These are phyloP conservation scores for Thalassoma bifasciatum DNA, from an alignment of 2,113 vertebrate species.

Conservation along the genomic window DNA sequence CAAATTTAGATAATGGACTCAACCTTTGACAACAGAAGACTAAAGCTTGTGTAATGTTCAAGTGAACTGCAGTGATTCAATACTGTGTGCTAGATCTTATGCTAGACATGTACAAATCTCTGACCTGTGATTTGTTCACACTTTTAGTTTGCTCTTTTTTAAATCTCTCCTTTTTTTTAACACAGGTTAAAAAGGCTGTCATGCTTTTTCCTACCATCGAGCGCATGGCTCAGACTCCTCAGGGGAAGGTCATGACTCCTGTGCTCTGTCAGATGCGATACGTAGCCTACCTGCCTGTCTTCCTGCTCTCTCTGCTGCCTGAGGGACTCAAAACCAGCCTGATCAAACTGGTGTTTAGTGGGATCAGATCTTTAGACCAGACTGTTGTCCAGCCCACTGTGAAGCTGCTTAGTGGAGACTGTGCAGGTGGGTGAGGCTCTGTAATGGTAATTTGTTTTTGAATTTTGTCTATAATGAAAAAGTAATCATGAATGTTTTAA, in stretches of 20 bases:
- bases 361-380: conserved; percentile 73
- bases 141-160: background rate
- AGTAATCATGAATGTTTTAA: no score
- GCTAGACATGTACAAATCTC: no score
- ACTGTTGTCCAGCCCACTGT: conserved; percentile 75
- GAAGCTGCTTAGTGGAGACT: conserved; percentile 87
- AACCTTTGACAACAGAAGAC: no score
- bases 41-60: no score
- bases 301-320: conserved; percentile 90
- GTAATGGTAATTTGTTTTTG: background rate
- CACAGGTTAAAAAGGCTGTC: conserved; percentile 88
- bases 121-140: no score
- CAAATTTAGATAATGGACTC: no score
- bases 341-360: conserved; percentile 73
- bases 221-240: conserved; percentile 90
- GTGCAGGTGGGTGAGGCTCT: conserved; percentile 88
- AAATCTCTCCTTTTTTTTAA: background rate
- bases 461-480: background rate
- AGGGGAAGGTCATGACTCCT: conserved; percentile 90
- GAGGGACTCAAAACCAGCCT: conserved; percentile 83
- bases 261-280: conserved; percentile 91
- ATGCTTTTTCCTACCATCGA: conserved; percentile 97
- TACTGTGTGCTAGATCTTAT: no score
- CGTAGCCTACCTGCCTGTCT: conserved; percentile 85
- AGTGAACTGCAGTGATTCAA: no score